Evolutionary conservation across 2,113 vertebrate species (phyloP), one percentile per base, ranked within the genome.

Genomic region (Peromyscus maniculatus): DNA sequence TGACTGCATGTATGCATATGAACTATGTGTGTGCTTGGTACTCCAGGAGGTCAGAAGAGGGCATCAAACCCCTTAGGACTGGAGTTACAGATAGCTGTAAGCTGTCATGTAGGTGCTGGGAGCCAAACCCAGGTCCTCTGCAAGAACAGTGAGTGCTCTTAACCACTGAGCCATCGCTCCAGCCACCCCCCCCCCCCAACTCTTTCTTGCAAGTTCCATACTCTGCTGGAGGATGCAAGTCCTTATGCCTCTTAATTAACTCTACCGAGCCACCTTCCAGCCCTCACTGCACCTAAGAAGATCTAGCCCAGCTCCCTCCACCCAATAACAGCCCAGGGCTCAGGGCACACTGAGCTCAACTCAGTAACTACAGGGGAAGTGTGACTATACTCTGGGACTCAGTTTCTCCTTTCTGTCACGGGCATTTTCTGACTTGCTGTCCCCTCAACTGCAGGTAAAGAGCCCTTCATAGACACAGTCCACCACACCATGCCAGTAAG

Each of bases 221-320:
- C 43, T 9, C 66, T 0, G 3, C 43, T 36, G 33, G 31, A 19
- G 16, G 26, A 93, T 13, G 26, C 11, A 33, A 64, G 33, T 28
- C 55, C 79, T 64, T 79, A 2, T 7, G 71, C 91, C 80, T 57
- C 64, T 80, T 22, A 17, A 28, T 33, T 2, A 2, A 15, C 52
- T 71, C 69, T 46, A 36, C 24, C 8, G 17, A 22, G n/a, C 19
- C 3, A 17, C 12, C 55, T 22, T 55, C 15, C 0, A 2, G 74
- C 31, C 49, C 43, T n/a, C 66, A 22, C 24, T 0, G 17, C 0
- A 0, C 2, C 36, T 39, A 3, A 5, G 0, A 67, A 33, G 1
- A 6, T 33, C 17, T 39, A 59, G 36, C 1, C 4, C 13, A 62
- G 24, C n/a, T 84, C 57, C 36, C n/a, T 62, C 57, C 0, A 1